These are phyloP conservation scores for Apaloderma vittatum DNA, from an alignment of 2,113 vertebrate genomes.

Conservation along the genomic window DNA sequence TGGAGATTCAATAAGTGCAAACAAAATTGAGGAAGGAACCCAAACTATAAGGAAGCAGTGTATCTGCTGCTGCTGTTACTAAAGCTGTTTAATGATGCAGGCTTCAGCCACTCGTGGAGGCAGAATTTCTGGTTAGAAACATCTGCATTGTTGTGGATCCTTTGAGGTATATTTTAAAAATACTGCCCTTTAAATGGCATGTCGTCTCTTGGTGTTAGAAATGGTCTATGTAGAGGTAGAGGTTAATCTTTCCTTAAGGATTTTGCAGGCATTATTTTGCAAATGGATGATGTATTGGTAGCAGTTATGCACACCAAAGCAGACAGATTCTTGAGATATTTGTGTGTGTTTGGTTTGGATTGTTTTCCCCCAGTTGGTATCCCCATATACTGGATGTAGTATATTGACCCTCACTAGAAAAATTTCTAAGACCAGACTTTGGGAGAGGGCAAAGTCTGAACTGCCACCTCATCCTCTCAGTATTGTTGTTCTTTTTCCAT, in stretches of 20 bases:
- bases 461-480: background rate
- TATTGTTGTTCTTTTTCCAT: background rate
- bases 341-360: background rate
- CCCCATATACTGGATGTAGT: background rate
- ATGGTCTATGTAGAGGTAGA: background rate
- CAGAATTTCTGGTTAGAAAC: background rate
- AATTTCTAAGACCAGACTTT: background rate
- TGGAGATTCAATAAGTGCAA: background rate
- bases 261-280: background rate
- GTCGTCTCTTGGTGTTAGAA: background rate
- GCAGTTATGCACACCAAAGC: background rate
- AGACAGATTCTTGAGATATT: background rate
- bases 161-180: background rate
- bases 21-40: background rate
- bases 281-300: background rate
- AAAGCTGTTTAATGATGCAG: background rate
- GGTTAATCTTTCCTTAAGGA: background rate
- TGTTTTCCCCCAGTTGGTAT: background rate
- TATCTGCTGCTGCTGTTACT: background rate
- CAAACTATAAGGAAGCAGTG: accelerated
- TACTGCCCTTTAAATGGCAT: background rate
- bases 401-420: background rate
- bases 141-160: background rate
- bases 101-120: background rate
- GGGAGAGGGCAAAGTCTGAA: background rate